Percentiles rank a stretch among this genome's conserved stretches.
Evolutionary conservation across 2,113 vertebrate genomes (phyloP).

Genomic region (Meleagris gallopavo): DNA sequence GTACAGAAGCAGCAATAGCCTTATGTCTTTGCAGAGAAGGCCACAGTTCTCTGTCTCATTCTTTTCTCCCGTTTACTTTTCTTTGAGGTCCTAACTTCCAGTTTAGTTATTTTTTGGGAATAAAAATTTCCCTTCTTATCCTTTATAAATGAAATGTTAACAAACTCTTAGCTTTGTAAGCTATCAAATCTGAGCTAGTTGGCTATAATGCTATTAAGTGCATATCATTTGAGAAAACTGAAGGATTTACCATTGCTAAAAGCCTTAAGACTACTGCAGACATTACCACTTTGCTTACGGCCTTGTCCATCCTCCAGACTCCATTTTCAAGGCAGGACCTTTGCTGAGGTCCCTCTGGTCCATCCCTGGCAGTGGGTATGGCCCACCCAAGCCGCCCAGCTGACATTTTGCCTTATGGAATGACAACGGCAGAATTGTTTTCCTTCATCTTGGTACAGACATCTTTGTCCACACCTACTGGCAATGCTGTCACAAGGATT

Average conservation of each 20-base stretch:
- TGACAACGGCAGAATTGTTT: neutral
- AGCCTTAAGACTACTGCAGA: neutral
- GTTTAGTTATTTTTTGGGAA: neutral
- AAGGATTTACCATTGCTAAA: neutral
- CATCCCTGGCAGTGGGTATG: too few relatives aligned
- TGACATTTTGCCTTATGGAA: neutral
- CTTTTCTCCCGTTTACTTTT: neutral
- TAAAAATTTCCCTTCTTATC: neutral
- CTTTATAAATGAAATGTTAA: neutral
- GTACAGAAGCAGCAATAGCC: neutral
- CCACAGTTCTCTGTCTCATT: neutral
- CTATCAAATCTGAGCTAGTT: neutral
- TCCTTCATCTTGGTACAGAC: accelerated
- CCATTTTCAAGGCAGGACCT: neutral
- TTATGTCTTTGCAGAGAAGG: neutral
- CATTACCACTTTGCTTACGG: neutral
- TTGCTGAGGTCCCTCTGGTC: neutral
- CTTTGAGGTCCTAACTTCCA: neutral
- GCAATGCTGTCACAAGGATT: accelerated
- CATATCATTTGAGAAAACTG: accelerated
- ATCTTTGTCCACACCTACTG: neutral
- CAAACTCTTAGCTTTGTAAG: neutral
- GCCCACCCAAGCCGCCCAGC: neutral
- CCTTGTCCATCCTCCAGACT: neutral
- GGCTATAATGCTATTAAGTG: neutral